Percentiles rank a stretch among this genome's conserved stretches.
Evolutionary conservation across 2,888 invertebrate genomes (phyloP).

Genomic region (Zaprionus lineosus): DNA sequence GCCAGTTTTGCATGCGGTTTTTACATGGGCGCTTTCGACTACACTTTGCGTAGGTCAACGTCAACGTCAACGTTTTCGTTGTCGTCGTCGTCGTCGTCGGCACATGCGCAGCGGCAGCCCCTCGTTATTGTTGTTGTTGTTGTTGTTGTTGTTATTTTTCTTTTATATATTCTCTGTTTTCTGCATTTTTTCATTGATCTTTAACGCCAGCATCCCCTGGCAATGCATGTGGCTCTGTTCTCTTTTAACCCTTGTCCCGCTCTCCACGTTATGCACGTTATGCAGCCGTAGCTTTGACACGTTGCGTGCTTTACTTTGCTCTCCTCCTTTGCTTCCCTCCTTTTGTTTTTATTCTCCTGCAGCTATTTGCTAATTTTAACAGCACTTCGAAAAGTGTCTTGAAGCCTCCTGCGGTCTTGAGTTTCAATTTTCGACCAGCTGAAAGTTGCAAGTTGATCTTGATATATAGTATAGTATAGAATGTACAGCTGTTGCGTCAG

Average conservation of each 20-base stretch:
- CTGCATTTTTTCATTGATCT: constrained; percentile 66
- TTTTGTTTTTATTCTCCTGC: constrained; percentile 23
- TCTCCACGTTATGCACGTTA: too few relatives aligned
- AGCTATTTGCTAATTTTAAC: constrained; percentile 74
- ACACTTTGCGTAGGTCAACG: constrained; percentile 80
- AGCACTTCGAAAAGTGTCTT: constrained; percentile 56
- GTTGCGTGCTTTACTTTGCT: constrained; percentile 59
- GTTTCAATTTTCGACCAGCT: constrained; percentile 56
- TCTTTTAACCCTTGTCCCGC: constrained; percentile 7
- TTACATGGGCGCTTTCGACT: constrained; percentile 54
- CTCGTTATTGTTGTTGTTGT: constrained; percentile 20
- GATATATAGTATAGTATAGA: constrained; percentile 5
- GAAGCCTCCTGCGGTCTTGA: constrained; percentile 79
- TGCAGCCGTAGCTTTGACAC: constrained; percentile 48
- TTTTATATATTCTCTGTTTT: constrained; percentile 22
- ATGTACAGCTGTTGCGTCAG: constrained; percentile 46
- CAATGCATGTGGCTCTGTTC: constrained; percentile 52
- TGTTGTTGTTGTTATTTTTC: constrained; percentile 10
- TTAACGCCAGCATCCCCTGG: constrained; percentile 61
- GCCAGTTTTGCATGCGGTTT: constrained; percentile 62
- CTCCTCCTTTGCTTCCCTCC: constrained; percentile 13
- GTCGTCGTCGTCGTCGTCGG: constrained; percentile 42
- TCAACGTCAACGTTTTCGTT: constrained; percentile 40
- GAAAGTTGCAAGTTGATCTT: constrained; percentile 44
- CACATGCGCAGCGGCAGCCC: constrained; percentile 59